Conservation (phyloP, 2,797 vertebrate species). For the Paguma larvata region DNA sequence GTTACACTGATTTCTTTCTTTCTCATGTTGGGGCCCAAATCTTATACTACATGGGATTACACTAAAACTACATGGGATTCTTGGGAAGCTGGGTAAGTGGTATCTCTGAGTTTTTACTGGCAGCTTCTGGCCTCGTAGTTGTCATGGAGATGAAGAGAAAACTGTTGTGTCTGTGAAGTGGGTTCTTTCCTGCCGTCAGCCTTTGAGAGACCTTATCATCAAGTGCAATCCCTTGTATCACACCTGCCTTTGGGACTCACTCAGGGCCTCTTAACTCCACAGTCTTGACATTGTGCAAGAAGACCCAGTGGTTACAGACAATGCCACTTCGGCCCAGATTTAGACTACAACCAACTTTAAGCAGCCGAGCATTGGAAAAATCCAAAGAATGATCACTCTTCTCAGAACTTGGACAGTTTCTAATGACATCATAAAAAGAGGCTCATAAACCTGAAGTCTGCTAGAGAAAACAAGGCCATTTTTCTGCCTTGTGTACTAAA, state of each 20-base stretch:
- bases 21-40: background rate
- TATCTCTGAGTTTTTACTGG: constrained; percentile 38
- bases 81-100: background rate
- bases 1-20: background rate
- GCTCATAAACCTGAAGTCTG: constrained; percentile 68
- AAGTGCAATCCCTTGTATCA: background rate
- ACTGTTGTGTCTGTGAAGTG: background rate
- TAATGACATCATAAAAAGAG: constrained; percentile 72
- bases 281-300: background rate
- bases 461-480: constrained; percentile 77
- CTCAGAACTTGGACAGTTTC: constrained; percentile 67
- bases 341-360: constrained; percentile 16
- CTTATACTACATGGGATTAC: too few relatives aligned
- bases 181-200: background rate
- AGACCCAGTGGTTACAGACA: background rate
- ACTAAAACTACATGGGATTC: background rate
- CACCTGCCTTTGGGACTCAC: background rate
- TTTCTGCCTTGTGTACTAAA: constrained; percentile 70
- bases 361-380: constrained; percentile 44
- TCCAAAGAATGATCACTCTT: constrained; percentile 58
- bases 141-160: background rate
- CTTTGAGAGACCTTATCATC: background rate
- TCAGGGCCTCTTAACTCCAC: background rate
- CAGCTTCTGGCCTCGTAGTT: background rate
- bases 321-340: fast-evolving